Conservation (phyloP, 2,888 invertebrate genomes). For the Brenthis ino region DNA sequence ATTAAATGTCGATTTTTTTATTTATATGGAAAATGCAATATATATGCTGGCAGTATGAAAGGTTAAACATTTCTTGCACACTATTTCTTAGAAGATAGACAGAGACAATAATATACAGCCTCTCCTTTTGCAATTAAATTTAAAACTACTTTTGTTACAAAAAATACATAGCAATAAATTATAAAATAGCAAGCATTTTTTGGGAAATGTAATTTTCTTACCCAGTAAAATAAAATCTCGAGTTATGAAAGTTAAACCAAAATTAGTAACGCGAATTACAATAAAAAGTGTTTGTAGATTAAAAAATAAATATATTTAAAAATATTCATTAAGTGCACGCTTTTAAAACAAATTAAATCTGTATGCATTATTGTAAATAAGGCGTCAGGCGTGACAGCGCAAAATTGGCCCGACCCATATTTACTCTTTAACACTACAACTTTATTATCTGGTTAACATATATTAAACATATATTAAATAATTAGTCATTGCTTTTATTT, state of each 20-base stretch:
- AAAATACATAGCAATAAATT: too few species aligned
- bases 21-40: too few species aligned
- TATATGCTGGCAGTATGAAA: too few species aligned
- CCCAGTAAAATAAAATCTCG: not conserved
- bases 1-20: too few species aligned
- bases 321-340: not conserved
- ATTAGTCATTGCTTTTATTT: not conserved
- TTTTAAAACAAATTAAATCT: not conserved
- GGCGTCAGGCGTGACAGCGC: constrained; percentile 9
- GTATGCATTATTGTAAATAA: not conserved
- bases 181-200: too few species aligned
- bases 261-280: not conserved
- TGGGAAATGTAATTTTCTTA: too few species aligned
- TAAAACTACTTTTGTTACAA: too few species aligned
- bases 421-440: constrained; percentile 6
- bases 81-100: too few species aligned
- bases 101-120: too few species aligned
- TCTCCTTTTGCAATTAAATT: too few species aligned
- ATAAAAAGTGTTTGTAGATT: not conserved
- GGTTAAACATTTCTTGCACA: too few species aligned
- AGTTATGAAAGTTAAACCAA: not conserved
- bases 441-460: not conserved
- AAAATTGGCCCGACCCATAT: constrained; percentile 17
- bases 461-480: constrained; percentile 3
- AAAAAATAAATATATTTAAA: constrained; percentile 4